phyloP scores from a whole-genome alignment of 2,113 vertebrate genomes.

The Hipposideros armiger region DNA sequence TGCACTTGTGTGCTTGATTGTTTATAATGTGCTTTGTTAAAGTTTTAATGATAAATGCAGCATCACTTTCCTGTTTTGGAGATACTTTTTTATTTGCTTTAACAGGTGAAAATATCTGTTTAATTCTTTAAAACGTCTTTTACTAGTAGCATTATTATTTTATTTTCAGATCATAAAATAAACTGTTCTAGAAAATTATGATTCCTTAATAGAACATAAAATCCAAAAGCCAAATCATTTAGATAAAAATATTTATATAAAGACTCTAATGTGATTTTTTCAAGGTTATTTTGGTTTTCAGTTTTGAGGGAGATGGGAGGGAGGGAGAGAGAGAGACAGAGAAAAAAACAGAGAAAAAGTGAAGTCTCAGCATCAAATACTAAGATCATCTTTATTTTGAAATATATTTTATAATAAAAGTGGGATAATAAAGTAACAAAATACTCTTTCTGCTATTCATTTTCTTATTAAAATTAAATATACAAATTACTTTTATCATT shows the following conservation, averaged over 20 bases:
- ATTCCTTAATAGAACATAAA: conserved; percentile 57
- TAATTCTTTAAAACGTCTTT: conserved; percentile 54
- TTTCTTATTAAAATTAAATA: conserved; percentile 35
- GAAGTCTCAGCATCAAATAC: background rate
- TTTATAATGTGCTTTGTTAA: conserved; percentile 63
- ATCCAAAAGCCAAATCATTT: conserved; percentile 7
- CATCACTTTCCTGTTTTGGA: background rate
- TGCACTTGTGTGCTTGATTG: background rate
- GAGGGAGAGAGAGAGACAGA: too few relatives aligned
- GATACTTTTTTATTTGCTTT: background rate
- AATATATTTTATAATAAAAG: background rate
- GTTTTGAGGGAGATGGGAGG: background rate
- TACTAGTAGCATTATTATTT: conserved; percentile 14
- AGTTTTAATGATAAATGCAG: conserved; percentile 48
- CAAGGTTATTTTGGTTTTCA: background rate
- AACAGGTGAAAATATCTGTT: conserved; percentile 30
- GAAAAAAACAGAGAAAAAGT: background rate
- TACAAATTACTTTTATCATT: background rate
- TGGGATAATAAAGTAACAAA: background rate
- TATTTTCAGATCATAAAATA: conserved; percentile 37
- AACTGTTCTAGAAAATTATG: background rate
- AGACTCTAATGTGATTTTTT: conserved; percentile 13
- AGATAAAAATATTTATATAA: conserved; percentile 39
- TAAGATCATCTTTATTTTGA: conserved; percentile 26
- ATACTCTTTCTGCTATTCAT: background rate